phyloP scores from a whole-genome alignment of 2,113 vertebrate genomes.

The Coptodon bakossiorum region DNA sequence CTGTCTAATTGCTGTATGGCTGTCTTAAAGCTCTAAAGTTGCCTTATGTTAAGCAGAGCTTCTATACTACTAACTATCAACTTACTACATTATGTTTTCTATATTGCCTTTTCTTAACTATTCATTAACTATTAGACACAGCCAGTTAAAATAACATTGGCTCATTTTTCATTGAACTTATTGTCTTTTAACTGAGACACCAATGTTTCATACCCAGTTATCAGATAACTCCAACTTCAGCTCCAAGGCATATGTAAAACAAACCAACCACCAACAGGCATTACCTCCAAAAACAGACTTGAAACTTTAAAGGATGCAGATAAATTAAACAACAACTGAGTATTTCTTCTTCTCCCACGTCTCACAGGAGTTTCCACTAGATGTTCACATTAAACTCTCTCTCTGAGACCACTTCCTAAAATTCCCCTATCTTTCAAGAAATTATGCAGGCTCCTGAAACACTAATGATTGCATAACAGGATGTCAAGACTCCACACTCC shows the following conservation, averaged over 20 bases:
- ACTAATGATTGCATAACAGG: slow-evolving; percentile 10
- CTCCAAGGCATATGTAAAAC: neutral
- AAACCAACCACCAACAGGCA: neutral
- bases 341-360: neutral
- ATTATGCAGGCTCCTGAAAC: neutral
- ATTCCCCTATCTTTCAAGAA: neutral
- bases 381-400: neutral
- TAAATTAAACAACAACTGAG: neutral
- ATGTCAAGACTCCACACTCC: neutral
- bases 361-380: neutral
- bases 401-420: neutral
- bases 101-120: neutral
- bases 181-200: neutral
- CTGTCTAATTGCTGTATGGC: neutral
- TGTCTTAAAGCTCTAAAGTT: neutral
- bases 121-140: neutral
- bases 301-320: neutral
- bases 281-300: neutral
- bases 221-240: neutral
- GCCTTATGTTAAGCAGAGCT: neutral
- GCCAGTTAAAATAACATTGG: neutral
- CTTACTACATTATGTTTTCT: neutral
- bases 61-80: neutral
- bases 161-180: neutral
- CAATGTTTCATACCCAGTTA: neutral